A percentile compares a stretch with the other conserved stretches of the same genome.
These are phyloP conservation scores for Hozukius guyotensis DNA, from an alignment of 2,797 vertebrate species.

Conservation along the genomic window DNA sequence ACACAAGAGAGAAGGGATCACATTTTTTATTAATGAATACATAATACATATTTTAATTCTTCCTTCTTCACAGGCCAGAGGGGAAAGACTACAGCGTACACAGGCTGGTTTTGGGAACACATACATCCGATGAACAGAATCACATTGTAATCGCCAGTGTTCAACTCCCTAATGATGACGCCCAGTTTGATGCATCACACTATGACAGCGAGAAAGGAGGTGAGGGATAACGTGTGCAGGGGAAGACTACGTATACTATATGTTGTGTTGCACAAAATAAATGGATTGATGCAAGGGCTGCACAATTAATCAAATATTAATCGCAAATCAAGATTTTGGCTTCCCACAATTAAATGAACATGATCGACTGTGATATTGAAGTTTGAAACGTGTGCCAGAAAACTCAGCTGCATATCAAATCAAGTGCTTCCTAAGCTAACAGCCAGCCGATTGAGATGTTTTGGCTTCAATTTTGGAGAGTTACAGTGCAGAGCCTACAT, in stretches of 20 bases:
- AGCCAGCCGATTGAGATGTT: no score
- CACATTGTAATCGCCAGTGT: slow-evolving; percentile 97
- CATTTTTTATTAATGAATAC: background rate
- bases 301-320: no score
- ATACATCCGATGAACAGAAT: slow-evolving; percentile 97
- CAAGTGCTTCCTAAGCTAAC: no score
- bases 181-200: slow-evolving; percentile 97
- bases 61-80: slow-evolving; percentile 86
- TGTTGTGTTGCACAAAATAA: background rate
- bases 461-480: no score
- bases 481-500: no score
- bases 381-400: no score
- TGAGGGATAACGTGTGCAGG: slow-evolving; percentile 49
- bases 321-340: no score
- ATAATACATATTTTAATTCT: background rate
- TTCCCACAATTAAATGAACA: no score
- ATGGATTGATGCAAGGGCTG: background rate
- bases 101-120: slow-evolving; percentile 93
- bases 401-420: no score
- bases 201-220: slow-evolving; percentile 99
- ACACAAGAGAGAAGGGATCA: no score
- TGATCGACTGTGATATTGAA: no score
- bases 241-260: no score
- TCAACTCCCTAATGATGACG: slow-evolving; percentile 96
- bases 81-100: slow-evolving; percentile 99